Conservation (phyloP, 2,113 vertebrate genomes). For the Plotosus lineatus region DNA sequence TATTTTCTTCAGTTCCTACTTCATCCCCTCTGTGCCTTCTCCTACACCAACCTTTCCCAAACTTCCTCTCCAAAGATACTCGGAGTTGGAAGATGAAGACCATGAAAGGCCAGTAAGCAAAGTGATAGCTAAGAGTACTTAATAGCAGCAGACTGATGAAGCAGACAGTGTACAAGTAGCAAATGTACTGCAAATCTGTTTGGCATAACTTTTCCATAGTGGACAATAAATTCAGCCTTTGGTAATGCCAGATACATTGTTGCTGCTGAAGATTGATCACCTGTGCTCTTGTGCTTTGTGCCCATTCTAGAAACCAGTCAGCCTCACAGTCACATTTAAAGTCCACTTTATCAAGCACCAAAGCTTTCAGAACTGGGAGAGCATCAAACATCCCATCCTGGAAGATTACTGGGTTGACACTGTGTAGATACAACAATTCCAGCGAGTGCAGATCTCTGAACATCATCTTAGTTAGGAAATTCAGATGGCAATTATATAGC, state of each 20-base stretch:
- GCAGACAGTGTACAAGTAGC: constrained; percentile 43
- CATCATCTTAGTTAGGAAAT: constrained; percentile 45
- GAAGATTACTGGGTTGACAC: constrained; percentile 37
- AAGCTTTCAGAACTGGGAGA: constrained; percentile 19
- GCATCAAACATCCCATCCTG: constrained; percentile 38
- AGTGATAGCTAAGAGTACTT: constrained; percentile 47
- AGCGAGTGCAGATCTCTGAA: constrained; percentile 50
- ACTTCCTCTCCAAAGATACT: constrained; percentile 50
- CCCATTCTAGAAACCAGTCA: constrained; percentile 52
- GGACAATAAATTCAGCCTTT: constrained; percentile 44
- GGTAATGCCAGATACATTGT: constrained; percentile 51
- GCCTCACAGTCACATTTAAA: constrained; percentile 49
- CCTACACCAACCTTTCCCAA: constrained; percentile 34
- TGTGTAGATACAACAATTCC: constrained; percentile 44
- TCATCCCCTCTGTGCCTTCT: constrained; percentile 5
- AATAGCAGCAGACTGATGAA: constrained; percentile 41
- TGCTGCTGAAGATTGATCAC: constrained; percentile 48
- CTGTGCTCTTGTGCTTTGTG: constrained; percentile 30
- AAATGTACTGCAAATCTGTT: constrained; percentile 50
- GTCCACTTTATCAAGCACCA: constrained; percentile 49
- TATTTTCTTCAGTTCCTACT: constrained; percentile 20
- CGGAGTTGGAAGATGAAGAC: constrained; percentile 49
- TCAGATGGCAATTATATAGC: constrained; percentile 49
- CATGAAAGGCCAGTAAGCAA: constrained; percentile 56
- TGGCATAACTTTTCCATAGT: constrained; percentile 57